Conservation (phyloP, 2,113 vertebrate species). For the Phainopepla nitens region DNA sequence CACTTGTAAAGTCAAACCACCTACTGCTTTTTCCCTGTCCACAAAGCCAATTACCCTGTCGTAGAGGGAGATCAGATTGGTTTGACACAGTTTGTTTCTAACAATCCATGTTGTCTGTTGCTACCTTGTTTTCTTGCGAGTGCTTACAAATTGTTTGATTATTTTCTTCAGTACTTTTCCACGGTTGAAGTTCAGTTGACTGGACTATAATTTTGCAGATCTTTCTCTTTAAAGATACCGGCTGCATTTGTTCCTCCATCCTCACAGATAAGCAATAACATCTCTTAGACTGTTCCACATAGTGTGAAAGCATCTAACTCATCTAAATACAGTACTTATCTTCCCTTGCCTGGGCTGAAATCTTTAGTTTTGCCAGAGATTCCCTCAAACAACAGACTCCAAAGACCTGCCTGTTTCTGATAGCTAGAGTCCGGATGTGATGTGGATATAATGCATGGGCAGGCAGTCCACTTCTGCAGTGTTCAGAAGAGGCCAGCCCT, state of each 20-base stretch:
- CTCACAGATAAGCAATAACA: not conserved
- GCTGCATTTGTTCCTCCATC: not conserved
- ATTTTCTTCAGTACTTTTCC: slow-evolving; percentile 42
- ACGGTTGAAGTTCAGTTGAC: not conserved
- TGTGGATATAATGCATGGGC: not conserved
- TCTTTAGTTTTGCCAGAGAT: not conserved
- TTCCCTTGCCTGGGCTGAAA: not conserved
- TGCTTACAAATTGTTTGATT: slow-evolving; percentile 47
- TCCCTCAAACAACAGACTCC: not conserved
- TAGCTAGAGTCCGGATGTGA: not conserved
- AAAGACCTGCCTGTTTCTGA: not conserved
- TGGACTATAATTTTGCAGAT: slow-evolving; percentile 37
- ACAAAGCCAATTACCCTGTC: slow-evolving; percentile 26
- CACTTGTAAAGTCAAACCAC: slow-evolving; percentile 42
- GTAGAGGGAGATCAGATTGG: slow-evolving; percentile 42
- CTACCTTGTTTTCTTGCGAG: slow-evolving; percentile 8
- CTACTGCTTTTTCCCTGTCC: slow-evolving; percentile 48
- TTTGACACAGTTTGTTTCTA: slow-evolving; percentile 61
- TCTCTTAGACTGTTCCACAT: not conserved
- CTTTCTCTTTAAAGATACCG: slow-evolving; percentile 10
- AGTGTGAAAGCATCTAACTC: not conserved
- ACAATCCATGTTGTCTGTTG: not conserved
- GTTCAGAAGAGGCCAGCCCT: not conserved
- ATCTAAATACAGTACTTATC: not conserved
- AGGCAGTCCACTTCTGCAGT: not conserved